phyloP scores from a whole-genome alignment of 2,113 vertebrate species.

The Pogonocichla stellata region DNA sequence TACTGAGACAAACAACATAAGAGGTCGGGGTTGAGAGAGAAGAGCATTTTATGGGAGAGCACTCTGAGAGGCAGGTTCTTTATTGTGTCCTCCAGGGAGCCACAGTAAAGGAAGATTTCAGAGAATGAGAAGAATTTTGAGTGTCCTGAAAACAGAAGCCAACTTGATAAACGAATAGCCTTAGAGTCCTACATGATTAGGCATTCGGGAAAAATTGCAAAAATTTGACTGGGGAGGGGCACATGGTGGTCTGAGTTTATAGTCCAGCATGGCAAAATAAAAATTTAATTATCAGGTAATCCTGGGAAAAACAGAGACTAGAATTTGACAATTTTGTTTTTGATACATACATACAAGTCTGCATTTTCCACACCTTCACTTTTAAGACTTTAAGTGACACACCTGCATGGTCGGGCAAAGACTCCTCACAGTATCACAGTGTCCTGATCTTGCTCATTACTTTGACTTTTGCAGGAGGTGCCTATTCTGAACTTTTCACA shows the following conservation, averaged over 20 bases:
- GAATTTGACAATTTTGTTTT: not conserved
- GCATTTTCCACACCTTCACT: not conserved
- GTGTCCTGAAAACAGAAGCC: not conserved
- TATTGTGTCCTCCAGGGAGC: not conserved
- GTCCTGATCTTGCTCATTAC: not conserved
- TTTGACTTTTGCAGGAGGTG: not conserved
- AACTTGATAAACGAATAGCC: not conserved
- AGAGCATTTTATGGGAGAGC: not conserved
- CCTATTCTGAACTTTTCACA: not conserved
- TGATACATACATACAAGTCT: not conserved
- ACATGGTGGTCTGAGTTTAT: not conserved
- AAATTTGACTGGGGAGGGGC: not conserved
- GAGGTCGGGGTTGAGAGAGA: not conserved
- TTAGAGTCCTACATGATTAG: not conserved
- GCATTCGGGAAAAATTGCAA: not conserved
- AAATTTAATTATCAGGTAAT: not conserved
- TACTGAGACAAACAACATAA: not conserved
- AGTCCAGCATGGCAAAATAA: not conserved
- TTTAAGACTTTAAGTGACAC: not conserved
- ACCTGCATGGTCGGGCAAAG: not conserved
- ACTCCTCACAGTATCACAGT: not conserved
- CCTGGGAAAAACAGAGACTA: not conserved
- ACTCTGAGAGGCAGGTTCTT: not conserved
- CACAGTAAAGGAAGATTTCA: not conserved
- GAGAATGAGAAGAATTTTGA: not conserved